These are phyloP conservation scores for Andrena camellia DNA, from an alignment of 2,888 invertebrate species.

Conservation along the genomic window DNA sequence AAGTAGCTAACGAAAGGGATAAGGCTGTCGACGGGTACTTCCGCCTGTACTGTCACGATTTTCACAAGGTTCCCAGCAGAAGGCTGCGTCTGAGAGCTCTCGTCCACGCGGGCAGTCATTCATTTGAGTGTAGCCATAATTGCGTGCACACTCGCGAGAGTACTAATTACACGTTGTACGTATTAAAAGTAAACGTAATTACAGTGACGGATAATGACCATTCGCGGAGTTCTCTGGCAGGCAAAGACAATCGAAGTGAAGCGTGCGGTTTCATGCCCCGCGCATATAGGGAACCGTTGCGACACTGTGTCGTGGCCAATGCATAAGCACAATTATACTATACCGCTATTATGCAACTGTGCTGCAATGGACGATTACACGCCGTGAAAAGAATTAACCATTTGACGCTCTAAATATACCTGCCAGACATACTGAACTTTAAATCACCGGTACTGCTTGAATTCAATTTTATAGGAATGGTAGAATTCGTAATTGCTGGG, in stretches of 20 bases:
- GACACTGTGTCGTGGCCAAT: constrained; percentile 13
- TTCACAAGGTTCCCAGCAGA: not conserved
- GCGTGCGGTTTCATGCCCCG: not conserved
- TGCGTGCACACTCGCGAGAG: not conserved
- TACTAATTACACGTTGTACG: constrained; percentile 12
- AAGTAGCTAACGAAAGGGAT: not conserved
- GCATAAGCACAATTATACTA: constrained; percentile 10
- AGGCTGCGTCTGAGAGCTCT: not conserved
- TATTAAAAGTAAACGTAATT: constrained; percentile 37
- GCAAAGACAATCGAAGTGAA: constrained; percentile 18
- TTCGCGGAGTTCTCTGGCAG: constrained; percentile 5
- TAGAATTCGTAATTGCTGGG: no score
- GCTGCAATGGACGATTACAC: not conserved
- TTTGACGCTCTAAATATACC: no score
- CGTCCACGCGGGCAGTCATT: not conserved
- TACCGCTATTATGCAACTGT: constrained; percentile 9
- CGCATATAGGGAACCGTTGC: not conserved
- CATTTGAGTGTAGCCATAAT: not conserved
- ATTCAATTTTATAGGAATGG: no score
- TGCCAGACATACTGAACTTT: no score
- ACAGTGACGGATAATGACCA: constrained; percentile 20
- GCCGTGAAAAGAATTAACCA: not conserved
- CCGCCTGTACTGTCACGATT: not conserved
- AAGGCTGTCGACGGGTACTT: not conserved
- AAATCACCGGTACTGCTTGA: no score